These are phyloP conservation scores for Rachycentron canadum DNA, from an alignment of 2,797 vertebrate genomes.

Conservation along the genomic window DNA sequence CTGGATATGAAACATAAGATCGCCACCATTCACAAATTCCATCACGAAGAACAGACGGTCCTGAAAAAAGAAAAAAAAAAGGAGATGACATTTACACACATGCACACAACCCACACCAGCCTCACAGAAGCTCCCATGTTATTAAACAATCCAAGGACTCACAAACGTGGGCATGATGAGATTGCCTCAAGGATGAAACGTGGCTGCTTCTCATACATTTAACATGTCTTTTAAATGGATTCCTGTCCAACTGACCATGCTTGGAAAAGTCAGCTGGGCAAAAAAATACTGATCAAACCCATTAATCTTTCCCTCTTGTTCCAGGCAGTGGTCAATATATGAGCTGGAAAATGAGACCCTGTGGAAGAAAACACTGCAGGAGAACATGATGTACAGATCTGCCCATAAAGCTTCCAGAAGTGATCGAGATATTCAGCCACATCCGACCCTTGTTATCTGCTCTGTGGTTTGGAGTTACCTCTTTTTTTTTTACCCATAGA, in stretches of 20 bases:
- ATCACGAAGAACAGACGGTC: conserved; percentile 98
- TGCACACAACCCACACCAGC: conserved; percentile 19
- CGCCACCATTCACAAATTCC: conserved; percentile 98
- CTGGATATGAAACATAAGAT: conserved; percentile 99
- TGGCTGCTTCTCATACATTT: conserved; percentile 51
- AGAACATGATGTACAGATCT: conserved; percentile 43
- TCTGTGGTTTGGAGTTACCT: conserved; percentile 21
- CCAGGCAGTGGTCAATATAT: conserved; percentile 53
- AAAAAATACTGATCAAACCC: conserved; percentile 52
- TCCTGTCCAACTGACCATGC: conserved; percentile 38
- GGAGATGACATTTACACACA: conserved; percentile 40
- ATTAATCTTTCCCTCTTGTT: conserved; percentile 73
- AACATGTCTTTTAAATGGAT: conserved; percentile 46
- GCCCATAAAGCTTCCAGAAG: conserved; percentile 38
- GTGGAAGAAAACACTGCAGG: conserved; percentile 20
- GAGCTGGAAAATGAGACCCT: conserved; percentile 55
- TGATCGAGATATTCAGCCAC: conserved; percentile 25
- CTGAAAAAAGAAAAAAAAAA: conserved; percentile 62
- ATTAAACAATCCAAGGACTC: conserved; percentile 41
- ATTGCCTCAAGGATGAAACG: conserved; percentile 40
- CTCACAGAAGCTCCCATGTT: conserved; percentile 13
- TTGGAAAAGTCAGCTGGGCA: conserved; percentile 38
- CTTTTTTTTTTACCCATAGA: conserved; percentile 15
- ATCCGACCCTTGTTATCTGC: conserved; percentile 27
- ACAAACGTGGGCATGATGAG: conserved; percentile 20